Percentiles rank a stretch among this genome's conserved stretches.
phyloP scores from a whole-genome alignment of 2,888 invertebrate species.

The Rhimphoctona megacephalus region DNA sequence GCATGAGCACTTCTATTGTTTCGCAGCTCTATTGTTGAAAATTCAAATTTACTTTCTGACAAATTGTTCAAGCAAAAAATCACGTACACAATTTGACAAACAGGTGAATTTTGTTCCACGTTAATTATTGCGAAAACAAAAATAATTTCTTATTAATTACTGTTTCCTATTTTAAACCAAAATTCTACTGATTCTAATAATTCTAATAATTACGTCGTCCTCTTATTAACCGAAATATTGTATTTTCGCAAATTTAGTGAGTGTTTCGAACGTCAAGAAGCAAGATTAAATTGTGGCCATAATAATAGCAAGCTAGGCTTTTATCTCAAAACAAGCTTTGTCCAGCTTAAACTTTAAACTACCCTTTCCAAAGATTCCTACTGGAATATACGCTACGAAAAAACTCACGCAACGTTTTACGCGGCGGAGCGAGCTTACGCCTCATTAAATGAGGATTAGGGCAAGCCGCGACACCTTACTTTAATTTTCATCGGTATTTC shows the following conservation, averaged over 20 bases:
- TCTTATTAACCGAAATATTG: neutral
- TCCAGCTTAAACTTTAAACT: slow-evolving; percentile 57
- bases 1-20: slow-evolving; percentile 30
- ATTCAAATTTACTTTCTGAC: slow-evolving; percentile 22
- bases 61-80: slow-evolving; percentile 7
- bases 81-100: neutral
- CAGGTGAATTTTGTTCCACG: neutral
- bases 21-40: slow-evolving; percentile 31
- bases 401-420: slow-evolving; percentile 39
- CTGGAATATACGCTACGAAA: slow-evolving; percentile 29
- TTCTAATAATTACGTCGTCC: neutral
- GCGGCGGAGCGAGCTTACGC: slow-evolving; percentile 66
- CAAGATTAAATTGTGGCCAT: slow-evolving; percentile 4
- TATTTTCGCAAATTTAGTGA: neutral
- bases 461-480: slow-evolving; percentile 66
- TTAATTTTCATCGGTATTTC: slow-evolving; percentile 69
- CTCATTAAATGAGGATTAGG: slow-evolving; percentile 82
- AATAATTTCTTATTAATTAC: neutral
- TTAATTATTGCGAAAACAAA: neutral
- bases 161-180: neutral
- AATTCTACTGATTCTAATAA: neutral
- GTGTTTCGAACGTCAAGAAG: neutral
- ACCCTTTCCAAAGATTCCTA: slow-evolving; percentile 5
- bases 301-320: slow-evolving; percentile 13
- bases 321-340: slow-evolving; percentile 41